Evolutionary conservation across 2,113 vertebrate species (phyloP).

Genomic region (Esox niger): DNA sequence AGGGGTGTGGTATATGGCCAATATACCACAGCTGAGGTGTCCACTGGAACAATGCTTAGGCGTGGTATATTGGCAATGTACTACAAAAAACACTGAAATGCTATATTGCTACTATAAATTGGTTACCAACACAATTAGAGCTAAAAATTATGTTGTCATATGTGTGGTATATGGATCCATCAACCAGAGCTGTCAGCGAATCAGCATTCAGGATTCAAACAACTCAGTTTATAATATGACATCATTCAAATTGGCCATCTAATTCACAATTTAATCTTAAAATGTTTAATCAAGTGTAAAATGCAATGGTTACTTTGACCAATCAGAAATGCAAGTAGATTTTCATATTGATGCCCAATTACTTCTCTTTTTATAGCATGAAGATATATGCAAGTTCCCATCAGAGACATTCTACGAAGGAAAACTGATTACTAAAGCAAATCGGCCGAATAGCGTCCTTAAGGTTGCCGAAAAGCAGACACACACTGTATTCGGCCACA

Average conservation of each 20-base stretch:
- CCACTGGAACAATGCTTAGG: too few species aligned
- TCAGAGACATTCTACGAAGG: constrained; percentile 75
- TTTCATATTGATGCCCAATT: not conserved
- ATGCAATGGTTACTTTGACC: not conserved
- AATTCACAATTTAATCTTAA: not conserved
- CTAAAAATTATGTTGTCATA: too few species aligned
- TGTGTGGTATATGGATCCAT: too few species aligned
- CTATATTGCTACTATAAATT: too few species aligned
- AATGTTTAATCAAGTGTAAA: not conserved
- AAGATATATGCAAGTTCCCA: constrained; percentile 81
- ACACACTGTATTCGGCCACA: constrained; percentile 78
- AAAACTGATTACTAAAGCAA: constrained; percentile 63
- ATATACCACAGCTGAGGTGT: too few species aligned
- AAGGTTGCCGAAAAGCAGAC: constrained; percentile 34
- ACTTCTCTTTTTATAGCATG: constrained; percentile 66
- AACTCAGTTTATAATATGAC: too few species aligned
- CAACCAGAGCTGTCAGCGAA: too few species aligned
- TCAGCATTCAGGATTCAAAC: too few species aligned
- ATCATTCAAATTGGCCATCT: not conserved
- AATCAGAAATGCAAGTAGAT: not conserved
- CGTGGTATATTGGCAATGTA: too few species aligned
- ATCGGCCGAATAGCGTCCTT: constrained; percentile 56
- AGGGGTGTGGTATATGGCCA: too few species aligned
- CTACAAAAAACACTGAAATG: too few species aligned
- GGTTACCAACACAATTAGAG: too few species aligned